phyloP scores from a whole-genome alignment of 2,797 vertebrate species.

The Typhlichthys subterraneus region DNA sequence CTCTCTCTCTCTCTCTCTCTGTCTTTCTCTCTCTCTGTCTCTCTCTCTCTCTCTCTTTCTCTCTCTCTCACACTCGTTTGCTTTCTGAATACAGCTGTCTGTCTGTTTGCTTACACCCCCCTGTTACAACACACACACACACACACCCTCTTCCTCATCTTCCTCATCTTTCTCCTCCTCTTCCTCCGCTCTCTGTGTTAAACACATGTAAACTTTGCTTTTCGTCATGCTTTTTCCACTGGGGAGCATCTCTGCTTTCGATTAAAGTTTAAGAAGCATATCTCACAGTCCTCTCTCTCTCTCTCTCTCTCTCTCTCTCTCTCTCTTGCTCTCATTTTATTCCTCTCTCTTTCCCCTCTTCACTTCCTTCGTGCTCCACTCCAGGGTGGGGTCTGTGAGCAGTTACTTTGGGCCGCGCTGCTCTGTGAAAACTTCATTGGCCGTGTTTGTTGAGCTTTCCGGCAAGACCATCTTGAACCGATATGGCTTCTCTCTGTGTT shows the following conservation, averaged over 20 bases:
- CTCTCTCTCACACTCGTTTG: conserved; percentile 6
- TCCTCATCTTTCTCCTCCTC: background rate
- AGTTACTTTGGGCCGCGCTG: conserved; percentile 77
- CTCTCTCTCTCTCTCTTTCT: conserved; percentile 2
- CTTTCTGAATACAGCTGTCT: conserved; percentile 51
- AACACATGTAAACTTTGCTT: conserved; percentile 76
- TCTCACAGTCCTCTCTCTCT: conserved; percentile 26
- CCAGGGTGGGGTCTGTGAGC: conserved; percentile 31
- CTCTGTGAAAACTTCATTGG: conserved; percentile 67
- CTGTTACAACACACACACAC: background rate
- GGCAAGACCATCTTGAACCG: conserved; percentile 70
- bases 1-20: no score
- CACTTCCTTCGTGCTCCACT: conserved; percentile 26
- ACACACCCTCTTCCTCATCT: background rate
- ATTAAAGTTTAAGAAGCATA: conserved; percentile 67
- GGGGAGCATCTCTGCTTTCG: conserved; percentile 68
- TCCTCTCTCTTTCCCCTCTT: conserved; percentile 13
- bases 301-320: conserved; percentile 10
- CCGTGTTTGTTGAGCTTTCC: conserved; percentile 74
- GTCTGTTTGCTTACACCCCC: conserved; percentile 61
- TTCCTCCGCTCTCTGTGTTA: conserved; percentile 48
- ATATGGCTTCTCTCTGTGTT: conserved; percentile 63
- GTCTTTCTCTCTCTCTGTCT: no score
- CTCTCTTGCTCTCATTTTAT: conserved; percentile 9
- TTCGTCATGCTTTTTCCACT: conserved; percentile 72